phyloP scores from a whole-genome alignment of 2,888 invertebrate genomes.

The Perithous albicinctus region DNA sequence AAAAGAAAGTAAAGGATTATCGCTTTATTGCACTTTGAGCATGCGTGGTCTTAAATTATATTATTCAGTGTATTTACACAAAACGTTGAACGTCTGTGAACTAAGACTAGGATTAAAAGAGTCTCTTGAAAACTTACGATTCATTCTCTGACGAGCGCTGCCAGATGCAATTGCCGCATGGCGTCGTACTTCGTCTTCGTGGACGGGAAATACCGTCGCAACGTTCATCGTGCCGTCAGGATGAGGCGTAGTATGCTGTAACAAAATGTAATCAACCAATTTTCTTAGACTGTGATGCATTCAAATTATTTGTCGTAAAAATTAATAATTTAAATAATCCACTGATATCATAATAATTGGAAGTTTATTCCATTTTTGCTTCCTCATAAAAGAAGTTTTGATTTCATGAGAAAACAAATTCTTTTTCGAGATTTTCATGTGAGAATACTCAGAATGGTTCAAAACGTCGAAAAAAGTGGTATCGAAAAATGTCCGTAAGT shows the following conservation, averaged over 20 bases:
- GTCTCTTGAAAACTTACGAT: constrained; percentile 64
- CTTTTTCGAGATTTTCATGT: too few relatives aligned
- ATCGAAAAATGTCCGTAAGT: too few relatives aligned
- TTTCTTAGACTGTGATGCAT: background rate
- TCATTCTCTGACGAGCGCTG: constrained; percentile 57
- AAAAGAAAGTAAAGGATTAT: constrained; percentile 6
- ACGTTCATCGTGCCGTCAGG: constrained; percentile 77
- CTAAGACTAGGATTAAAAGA: background rate
- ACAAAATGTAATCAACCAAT: background rate
- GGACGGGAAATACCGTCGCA: constrained; percentile 80
- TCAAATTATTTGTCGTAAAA: background rate
- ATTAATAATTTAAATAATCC: background rate
- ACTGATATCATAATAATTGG: background rate
- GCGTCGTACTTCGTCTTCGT: constrained; percentile 68
- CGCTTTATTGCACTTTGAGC: background rate
- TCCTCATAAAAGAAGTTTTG: too few relatives aligned
- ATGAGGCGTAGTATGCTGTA: constrained; percentile 37
- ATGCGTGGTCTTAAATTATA: constrained; percentile 9
- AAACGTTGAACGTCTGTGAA: background rate
- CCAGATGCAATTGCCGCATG: constrained; percentile 59
- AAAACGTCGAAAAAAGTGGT: too few relatives aligned
- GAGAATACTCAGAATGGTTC: too few relatives aligned
- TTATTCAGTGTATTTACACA: background rate
- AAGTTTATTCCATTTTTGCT: background rate
- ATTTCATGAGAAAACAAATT: too few relatives aligned